Evolutionary conservation across 2,797 vertebrate species (phyloP).

Genomic region (Megalops cyprinoides): DNA sequence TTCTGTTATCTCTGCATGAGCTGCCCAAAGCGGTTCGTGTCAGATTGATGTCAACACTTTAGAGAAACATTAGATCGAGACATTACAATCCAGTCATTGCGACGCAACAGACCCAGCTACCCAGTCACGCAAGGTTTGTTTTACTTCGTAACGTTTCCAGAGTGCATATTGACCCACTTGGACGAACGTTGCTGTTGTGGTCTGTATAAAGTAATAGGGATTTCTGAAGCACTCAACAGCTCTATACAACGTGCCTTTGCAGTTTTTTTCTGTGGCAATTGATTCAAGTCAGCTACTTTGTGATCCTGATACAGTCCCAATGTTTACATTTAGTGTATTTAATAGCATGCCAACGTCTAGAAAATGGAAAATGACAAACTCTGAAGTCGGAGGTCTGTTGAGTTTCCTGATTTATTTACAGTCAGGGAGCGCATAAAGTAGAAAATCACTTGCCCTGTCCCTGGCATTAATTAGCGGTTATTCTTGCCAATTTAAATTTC

Average conservation of each 20-base stretch:
- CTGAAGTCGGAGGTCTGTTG: not conserved
- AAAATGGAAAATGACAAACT: constrained; percentile 13
- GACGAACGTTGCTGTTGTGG: not conserved
- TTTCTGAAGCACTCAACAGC: constrained; percentile 43
- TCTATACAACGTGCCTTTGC: constrained; percentile 52
- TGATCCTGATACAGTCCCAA: not conserved
- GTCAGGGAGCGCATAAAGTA: not conserved
- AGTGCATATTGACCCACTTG: constrained; percentile 21
- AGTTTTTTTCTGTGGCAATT: constrained; percentile 51
- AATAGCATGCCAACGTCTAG: not conserved
- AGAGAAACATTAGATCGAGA: not conserved
- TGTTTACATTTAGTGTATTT: constrained; percentile 2
- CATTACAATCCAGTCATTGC: not conserved
- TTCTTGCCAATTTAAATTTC: constrained; percentile 18
- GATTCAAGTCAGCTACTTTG: constrained; percentile 34
- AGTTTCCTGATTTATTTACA: not conserved
- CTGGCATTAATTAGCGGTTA: constrained; percentile 2
- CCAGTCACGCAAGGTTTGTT: constrained; percentile 11
- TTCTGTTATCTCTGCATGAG: not conserved
- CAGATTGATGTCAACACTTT: not conserved
- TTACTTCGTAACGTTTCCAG: not conserved
- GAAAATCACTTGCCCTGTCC: constrained; percentile 22
- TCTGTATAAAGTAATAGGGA: constrained; percentile 19
- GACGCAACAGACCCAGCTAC: constrained; percentile 10
- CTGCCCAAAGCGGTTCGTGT: not conserved